These are phyloP conservation scores for Strigamia transsilvanica DNA, from an alignment of 2,888 invertebrate genomes.

Conservation along the genomic window DNA sequence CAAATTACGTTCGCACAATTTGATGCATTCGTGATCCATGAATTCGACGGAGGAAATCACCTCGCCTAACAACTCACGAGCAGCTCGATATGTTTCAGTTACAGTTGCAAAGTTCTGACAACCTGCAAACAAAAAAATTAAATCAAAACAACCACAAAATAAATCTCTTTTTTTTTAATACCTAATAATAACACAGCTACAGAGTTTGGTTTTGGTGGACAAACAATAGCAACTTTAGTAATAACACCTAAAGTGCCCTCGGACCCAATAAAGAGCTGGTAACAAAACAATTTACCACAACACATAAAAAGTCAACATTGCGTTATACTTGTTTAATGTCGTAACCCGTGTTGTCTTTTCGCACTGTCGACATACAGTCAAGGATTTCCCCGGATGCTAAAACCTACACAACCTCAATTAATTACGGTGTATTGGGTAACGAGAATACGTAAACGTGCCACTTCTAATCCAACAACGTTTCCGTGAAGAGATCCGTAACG, in stretches of 20 bases:
- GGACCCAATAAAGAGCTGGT: slow-evolving; percentile 87
- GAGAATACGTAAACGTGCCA: slow-evolving; percentile 70
- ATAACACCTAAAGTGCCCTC: slow-evolving; percentile 96
- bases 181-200: slow-evolving; percentile 89
- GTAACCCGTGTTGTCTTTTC: slow-evolving; percentile 98
- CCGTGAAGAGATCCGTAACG: slow-evolving; percentile 96
- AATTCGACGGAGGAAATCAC: slow-evolving; percentile 96
- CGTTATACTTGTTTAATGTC: slow-evolving; percentile 82
- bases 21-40: slow-evolving; percentile 81
- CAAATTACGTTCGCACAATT: slow-evolving; percentile 72
- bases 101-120: slow-evolving; percentile 80
- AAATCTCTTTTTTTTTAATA: slow-evolving; percentile 63
- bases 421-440: background rate
- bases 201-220: slow-evolving; percentile 83
- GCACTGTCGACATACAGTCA: slow-evolving; percentile 82
- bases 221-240: slow-evolving; percentile 89
- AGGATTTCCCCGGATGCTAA: slow-evolving; percentile 85
- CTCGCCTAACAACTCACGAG: slow-evolving; percentile 82
- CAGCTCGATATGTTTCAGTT: slow-evolving; percentile 76
- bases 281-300: background rate
- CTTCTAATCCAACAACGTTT: slow-evolving; percentile 88
- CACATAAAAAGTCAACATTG: background rate
- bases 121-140: slow-evolving; percentile 67
- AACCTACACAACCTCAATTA: slow-evolving; percentile 68
- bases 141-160: background rate